Base-by-base conservation (phyloP, 2,888 invertebrate genomes). In the Drosophila falleni region DNA sequence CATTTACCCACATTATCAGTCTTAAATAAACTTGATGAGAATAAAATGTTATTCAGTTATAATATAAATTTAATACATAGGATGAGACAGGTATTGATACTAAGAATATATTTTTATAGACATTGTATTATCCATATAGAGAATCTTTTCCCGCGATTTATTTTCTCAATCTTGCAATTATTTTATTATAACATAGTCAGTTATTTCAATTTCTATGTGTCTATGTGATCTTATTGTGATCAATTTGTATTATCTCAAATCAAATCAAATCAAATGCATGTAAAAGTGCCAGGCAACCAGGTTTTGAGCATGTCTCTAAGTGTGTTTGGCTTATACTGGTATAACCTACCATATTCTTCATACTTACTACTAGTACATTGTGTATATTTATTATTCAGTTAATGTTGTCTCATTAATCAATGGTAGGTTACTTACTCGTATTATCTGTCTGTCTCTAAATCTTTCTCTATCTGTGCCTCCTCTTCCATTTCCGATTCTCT, bases 221-320 rank as follows among this genome's bases (percentile, higher is more conserved):
- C 19, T 44, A 41, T 19, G 16, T 29, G 47, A 29, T 46, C 26
- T 4, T 26, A 26, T 26, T 29, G 15, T 23, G 44, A 44, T 54
- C 54, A 19, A 15, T 26, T 37, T 15, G 13, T 44, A 56, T 16
- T 58, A 16, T 47, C 23, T 31, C 23, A 42, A 56, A 11, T 56
- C 23, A 42, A 56, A 11, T 31, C 23, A 42, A 56, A 11, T 56
- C 23, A 42, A 56, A 11, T 56, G 64, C 65, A 65, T 65, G 51
- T 16, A 23, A 31, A 23, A 64, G 16, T 64, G 49, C 11, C 26
- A 41, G 29, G 29, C 46, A 26, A 44, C 9, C 13, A 47, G 37
- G 65, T 46, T 53, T 61, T 46, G 39, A 61, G 61, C 65, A 65
- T 65, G 62, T 13, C 46, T 37, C 37, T 39, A 56, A 56, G 44